Base-by-base conservation (phyloP, 2,888 invertebrate species). In the Ichneumoninae sp. region DNA sequence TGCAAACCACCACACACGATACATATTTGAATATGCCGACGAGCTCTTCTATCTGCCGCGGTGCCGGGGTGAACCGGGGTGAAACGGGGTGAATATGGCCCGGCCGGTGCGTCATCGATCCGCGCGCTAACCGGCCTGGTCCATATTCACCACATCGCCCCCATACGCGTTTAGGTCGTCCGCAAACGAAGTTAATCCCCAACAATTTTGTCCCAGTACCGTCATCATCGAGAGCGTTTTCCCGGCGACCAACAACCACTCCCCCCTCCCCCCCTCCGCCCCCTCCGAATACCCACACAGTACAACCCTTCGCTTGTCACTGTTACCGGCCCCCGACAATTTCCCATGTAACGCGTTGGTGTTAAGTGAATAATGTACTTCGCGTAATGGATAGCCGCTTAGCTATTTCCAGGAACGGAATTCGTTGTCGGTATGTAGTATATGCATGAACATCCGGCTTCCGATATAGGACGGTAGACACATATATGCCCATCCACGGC, bases 291-390 rank as follows among this genome's bases (percentile, higher is more conserved):
- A 66, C 47, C 22, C 57, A 50, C 47, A 19, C 54, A 66, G 62
- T 70, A 57, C 66, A 36, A 71, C 44, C 44, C 57, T 52, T 47
- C 71, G 57, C 19, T 52, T 65, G 78, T 74, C 83, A 70, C 75
- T 44, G 75, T 36, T 71, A 26, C 69, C 30, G 60, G 44, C 16
- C 33, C 65, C 7, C 68, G 40, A 30, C 54, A 26, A 26, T 16
- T 68, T 40, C 60, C 36, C 19, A 22, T 77, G 84, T 62, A 70
- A 77, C 68, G 44, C 77, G 81, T 81, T 70, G 70, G 77, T 84
- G 84, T 84, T 84, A 84, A 84, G 84, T 84, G 78, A 84, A 84
- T 84, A 84, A 84, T 84, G 84, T 84, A 84, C 84, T 84, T 84
- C 81, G 74, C 78, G 84, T 84, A 84, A 84, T 84, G 84, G 81